phyloP scores from a whole-genome alignment of 2,888 invertebrate species.

The Synergus umbraculus region DNA sequence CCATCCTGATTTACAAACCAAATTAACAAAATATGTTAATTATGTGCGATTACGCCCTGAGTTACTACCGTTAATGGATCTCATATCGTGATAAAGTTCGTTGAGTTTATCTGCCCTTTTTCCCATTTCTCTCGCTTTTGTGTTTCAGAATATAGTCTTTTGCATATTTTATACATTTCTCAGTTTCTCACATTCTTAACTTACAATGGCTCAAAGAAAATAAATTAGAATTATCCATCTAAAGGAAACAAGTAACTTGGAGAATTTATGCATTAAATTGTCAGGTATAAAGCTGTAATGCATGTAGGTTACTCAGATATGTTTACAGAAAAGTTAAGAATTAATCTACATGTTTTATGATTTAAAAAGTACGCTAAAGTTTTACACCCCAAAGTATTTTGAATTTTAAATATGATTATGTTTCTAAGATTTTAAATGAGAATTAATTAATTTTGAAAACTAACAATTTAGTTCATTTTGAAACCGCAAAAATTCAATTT shows the following conservation, averaged over 20 bases:
- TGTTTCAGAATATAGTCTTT: constrained; percentile 10
- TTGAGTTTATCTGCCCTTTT: constrained; percentile 33
- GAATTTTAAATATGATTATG: too few relatives aligned
- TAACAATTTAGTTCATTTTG: too few relatives aligned
- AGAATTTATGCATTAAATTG: neutral
- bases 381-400: too few relatives aligned
- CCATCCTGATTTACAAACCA: constrained; percentile 38
- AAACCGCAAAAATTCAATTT: too few relatives aligned
- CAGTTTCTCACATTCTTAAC: constrained; percentile 19
- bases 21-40: constrained; percentile 39
- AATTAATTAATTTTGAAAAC: too few relatives aligned
- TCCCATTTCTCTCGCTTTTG: neutral
- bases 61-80: constrained; percentile 37
- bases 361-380: too few relatives aligned
- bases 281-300: too few relatives aligned
- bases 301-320: too few relatives aligned
- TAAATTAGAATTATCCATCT: neutral
- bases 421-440: too few relatives aligned
- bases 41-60: constrained; percentile 22
- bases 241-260: neutral
- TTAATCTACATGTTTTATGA: too few relatives aligned
- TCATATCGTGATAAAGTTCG: constrained; percentile 34
- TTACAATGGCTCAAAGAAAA: constrained; percentile 6
- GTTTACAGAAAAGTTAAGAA: too few relatives aligned
- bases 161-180: constrained; percentile 10